Evolutionary conservation across 2,888 invertebrate genomes (phyloP).

Genomic region (Hydriomena furcata): DNA sequence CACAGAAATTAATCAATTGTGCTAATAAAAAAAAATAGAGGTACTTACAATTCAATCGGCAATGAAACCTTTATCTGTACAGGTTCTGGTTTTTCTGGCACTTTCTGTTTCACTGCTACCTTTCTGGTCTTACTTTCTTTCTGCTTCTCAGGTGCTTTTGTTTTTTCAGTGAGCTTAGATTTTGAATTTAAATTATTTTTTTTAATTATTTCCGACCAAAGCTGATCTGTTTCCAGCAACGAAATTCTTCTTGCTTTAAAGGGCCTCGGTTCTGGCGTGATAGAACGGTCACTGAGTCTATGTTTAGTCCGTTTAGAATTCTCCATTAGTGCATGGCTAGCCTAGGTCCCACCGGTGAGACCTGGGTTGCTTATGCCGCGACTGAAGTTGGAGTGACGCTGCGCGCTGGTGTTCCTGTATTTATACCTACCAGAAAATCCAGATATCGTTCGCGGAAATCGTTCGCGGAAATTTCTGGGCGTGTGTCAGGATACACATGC

Average conservation of each 20-base stretch:
- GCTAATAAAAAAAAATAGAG: too few species aligned
- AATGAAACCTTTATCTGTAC: background rate
- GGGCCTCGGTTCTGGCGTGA: too few species aligned
- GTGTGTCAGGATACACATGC: background rate
- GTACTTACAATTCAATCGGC: background rate
- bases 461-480: background rate
- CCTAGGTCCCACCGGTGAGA: background rate
- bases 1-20: too few species aligned
- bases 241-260: too few species aligned
- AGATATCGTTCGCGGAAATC: too few species aligned
- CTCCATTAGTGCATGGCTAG: background rate
- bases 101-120: background rate
- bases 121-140: too few species aligned
- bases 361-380: background rate
- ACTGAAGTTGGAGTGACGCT: background rate
- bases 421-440: too few species aligned
- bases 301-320: background rate
- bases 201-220: too few species aligned
- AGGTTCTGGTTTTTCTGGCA: background rate
- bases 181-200: background rate
- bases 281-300: background rate
- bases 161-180: background rate
- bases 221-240: too few species aligned
- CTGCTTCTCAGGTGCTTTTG: background rate
- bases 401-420: background rate